Conservation (phyloP, 1,140 invertebrate genomes). For the Anadara kagoshimensis region DNA sequence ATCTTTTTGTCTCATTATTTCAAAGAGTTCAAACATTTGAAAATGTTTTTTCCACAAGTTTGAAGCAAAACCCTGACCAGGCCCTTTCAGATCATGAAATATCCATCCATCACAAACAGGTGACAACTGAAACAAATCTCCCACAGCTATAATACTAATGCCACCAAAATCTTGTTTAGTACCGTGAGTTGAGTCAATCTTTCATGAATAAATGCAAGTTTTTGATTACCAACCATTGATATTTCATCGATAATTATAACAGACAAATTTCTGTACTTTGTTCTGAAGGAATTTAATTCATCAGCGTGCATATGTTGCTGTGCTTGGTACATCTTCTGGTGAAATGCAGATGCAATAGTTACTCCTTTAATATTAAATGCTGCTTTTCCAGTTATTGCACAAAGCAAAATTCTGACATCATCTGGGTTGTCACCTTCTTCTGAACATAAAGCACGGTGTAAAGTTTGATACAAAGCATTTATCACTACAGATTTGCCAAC, state of each 20-base stretch:
- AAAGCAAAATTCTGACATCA: conserved; percentile 28
- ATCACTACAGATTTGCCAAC: conserved; percentile 48
- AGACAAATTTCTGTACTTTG: conserved; percentile 23
- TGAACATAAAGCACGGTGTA: conserved; percentile 15
- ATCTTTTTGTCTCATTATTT: conserved; percentile 56
- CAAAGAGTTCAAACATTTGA: conserved; percentile 41
- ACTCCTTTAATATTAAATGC: conserved; percentile 33
- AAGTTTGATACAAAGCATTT: conserved; percentile 33
- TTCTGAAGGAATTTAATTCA: conserved; percentile 24
- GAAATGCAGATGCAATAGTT: conserved; percentile 24
- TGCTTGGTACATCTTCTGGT: conserved; percentile 12
- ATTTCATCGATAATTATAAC: conserved; percentile 53
- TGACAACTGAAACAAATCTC: conserved; percentile 49
- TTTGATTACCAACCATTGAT: conserved; percentile 50
- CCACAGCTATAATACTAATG: conserved; percentile 44
- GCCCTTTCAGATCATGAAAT: conserved; percentile 32
- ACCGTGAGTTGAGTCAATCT: conserved; percentile 39
- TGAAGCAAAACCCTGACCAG: conserved; percentile 31
- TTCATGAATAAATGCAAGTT: conserved; percentile 44
- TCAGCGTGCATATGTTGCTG: conserved; percentile 16
- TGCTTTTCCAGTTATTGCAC: conserved; percentile 47
- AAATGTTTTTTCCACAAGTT: conserved; percentile 46
- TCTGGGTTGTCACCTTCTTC: conserved; percentile 29
- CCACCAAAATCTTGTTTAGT: conserved; percentile 39
- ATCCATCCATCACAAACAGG: conserved; percentile 52